These are phyloP conservation scores for Muraenolepis orangiensis DNA, from an alignment of 2,797 vertebrate species.

Conservation along the genomic window DNA sequence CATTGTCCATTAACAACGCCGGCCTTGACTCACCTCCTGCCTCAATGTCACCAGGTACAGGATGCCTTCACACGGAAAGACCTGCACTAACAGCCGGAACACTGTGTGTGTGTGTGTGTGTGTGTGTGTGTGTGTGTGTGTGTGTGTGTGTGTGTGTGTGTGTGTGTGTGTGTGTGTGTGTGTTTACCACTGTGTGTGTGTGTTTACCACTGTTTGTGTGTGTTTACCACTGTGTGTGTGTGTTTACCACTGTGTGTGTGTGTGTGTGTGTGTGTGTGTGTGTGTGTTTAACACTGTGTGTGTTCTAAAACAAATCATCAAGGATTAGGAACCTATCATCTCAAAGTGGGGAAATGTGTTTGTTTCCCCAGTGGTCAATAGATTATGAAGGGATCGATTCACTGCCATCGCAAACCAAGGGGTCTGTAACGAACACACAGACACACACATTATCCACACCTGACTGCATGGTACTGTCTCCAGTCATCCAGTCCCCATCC, in stretches of 20 bases:
- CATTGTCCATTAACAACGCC: not conserved
- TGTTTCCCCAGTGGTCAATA: not conserved
- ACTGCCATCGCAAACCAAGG: not conserved
- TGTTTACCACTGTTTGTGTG: not conserved
- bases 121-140: not conserved
- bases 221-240: not conserved
- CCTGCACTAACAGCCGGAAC: not conserved
- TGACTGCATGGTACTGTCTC: not conserved
- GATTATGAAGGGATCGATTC: not conserved
- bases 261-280: not conserved
- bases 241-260: not conserved
- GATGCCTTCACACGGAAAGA: not conserved
- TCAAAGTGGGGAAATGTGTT: not conserved
- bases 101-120: not conserved
- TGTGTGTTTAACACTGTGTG: not conserved
- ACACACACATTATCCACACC: not conserved
- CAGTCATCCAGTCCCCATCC: not conserved
- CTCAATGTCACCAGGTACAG: constrained; percentile 2
- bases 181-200: not conserved
- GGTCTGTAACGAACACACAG: no score
- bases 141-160: not conserved
- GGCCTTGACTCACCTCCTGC: not conserved
- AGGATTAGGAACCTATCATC: not conserved
- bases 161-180: not conserved
- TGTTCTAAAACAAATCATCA: not conserved